Evolutionary conservation across 23 tunicate genomes (phyloP), one percentile per base, ranked within the genome.

Genomic region (Phallusia fumigata): DNA sequence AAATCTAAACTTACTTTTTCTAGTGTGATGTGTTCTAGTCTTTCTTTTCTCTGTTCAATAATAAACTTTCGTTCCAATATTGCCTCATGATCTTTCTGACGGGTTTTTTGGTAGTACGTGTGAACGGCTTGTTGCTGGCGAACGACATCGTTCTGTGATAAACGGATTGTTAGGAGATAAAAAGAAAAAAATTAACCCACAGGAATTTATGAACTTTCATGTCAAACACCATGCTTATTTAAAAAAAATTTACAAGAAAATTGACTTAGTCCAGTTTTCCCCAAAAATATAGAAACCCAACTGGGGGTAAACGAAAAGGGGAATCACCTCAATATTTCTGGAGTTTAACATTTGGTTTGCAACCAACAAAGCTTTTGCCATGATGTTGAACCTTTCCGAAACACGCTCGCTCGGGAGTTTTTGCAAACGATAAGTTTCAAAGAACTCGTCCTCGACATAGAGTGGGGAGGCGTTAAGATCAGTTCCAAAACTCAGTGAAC

Each of bases 401-500:
- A 96, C 90, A 33, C 91, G 69, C 79, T 96, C 99, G 49, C 95
- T 96, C n/a, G 95, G 99, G 12, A 94, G 94, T 19, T 90, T 83
- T 32, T 94, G 98, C 75, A 94, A 44, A 0, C 98, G 88, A 44
- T 94, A 83, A 6, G 90, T 77, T 40, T 89, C 98, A 65, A 94
- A 94, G 72, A 96, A 90, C 69, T 96, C 99, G 52, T 96, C 99
- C 58, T 96, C 99, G 28, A 96, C 99, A 76, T 96, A 96, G 24
- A 96, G 96, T 0, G 99, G 99, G 10, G 99, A 91, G 19, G 99
- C 96, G 78, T 96, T 91, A 64, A 91, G 81, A 74, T 96, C 99
- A 0, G 93, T 91, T 73, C 99, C 99, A 64, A 96, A 96, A 45
- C 90, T 84, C 35, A 96, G 19, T 21, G 88, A 84, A 22, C 90